phyloP scores from a whole-genome alignment of 2,888 invertebrate species.

The Shargacucullia verbasci region DNA sequence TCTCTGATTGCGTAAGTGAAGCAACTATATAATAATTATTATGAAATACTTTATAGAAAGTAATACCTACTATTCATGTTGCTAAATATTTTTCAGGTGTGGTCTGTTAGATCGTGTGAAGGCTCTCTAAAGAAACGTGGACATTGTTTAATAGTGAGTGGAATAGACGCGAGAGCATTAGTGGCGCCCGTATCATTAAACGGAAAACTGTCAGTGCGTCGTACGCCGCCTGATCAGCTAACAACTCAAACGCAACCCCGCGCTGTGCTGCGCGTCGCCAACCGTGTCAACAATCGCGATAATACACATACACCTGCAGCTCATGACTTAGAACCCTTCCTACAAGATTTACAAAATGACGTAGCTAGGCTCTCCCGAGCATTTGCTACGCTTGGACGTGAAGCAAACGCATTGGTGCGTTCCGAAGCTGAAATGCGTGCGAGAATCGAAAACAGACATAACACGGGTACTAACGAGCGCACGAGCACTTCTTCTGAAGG shows the following conservation, averaged over 20 bases:
- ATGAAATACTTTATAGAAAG: background rate
- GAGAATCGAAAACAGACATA: slow-evolving; percentile 60
- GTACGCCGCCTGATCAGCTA: slow-evolving; percentile 72
- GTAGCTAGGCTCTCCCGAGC: slow-evolving; percentile 77
- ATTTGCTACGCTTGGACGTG: slow-evolving; percentile 76
- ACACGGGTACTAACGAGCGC: slow-evolving; percentile 41
- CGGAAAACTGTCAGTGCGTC: slow-evolving; percentile 77
- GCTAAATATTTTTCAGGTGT: slow-evolving; percentile 67
- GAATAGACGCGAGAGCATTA: slow-evolving; percentile 75
- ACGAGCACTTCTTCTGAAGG: slow-evolving; percentile 35
- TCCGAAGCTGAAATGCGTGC: slow-evolving; percentile 72
- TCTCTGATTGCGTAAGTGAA: slow-evolving; percentile 82
- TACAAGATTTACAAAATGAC: slow-evolving; percentile 78
- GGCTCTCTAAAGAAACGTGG: slow-evolving; percentile 82
- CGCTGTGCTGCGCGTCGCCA: slow-evolving; percentile 81
- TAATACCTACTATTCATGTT: background rate
- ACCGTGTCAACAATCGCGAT: slow-evolving; percentile 66
- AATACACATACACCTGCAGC: slow-evolving; percentile 46
- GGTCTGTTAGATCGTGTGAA: slow-evolving; percentile 84
- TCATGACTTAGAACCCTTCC: slow-evolving; percentile 71
- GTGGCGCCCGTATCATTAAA: slow-evolving; percentile 70
- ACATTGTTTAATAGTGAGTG: slow-evolving; percentile 75
- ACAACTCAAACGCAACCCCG: slow-evolving; percentile 74
- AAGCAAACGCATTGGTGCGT: slow-evolving; percentile 71
- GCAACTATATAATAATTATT: background rate